These are phyloP conservation scores for Holacanthella duospinosa DNA, from an alignment of 2,888 invertebrate species.

Conservation along the genomic window DNA sequence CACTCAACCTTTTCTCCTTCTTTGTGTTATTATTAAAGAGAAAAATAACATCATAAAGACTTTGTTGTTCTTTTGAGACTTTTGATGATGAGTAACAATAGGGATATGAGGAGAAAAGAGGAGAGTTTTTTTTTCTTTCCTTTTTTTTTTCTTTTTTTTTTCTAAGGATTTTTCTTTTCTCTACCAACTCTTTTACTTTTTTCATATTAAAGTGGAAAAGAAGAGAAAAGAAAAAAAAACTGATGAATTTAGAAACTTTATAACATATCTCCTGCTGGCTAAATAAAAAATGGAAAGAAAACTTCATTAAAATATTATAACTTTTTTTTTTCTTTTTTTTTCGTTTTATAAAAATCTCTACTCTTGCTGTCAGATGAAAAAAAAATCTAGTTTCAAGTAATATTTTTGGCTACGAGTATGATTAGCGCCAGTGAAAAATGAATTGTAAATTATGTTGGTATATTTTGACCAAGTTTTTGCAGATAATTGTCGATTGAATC, in stretches of 20 bases:
- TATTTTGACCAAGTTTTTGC: too few species aligned
- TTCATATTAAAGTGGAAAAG: background rate
- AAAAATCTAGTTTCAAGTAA: too few species aligned
- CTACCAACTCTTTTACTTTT: background rate
- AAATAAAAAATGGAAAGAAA: conserved; percentile 20
- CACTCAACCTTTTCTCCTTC: background rate
- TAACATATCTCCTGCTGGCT: conserved; percentile 1
- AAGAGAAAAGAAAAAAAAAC: conserved; percentile 28
- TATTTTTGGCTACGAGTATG: too few species aligned
- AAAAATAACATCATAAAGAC: conserved; percentile 6
- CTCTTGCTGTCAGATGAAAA: background rate
- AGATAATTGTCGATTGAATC: too few species aligned
- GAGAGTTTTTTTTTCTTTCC: conserved; percentile 1
- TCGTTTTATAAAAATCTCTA: background rate
- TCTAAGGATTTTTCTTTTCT: background rate
- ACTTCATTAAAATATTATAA: conserved; percentile 37
- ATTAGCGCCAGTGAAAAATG: too few species aligned
- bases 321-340: conserved; percentile 19
- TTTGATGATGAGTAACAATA: conserved; percentile 6
- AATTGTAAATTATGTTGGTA: too few species aligned
- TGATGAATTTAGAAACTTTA: background rate
- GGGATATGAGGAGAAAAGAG: conserved; percentile 3
- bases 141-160: background rate
- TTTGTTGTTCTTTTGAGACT: background rate
- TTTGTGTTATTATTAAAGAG: conserved; percentile 4